A percentile compares a stretch with the other conserved stretches of the same genome.
These are phyloP conservation scores for Dolomedes plantarius DNA, from an alignment of 2,888 invertebrate species.

Conservation along the genomic window DNA sequence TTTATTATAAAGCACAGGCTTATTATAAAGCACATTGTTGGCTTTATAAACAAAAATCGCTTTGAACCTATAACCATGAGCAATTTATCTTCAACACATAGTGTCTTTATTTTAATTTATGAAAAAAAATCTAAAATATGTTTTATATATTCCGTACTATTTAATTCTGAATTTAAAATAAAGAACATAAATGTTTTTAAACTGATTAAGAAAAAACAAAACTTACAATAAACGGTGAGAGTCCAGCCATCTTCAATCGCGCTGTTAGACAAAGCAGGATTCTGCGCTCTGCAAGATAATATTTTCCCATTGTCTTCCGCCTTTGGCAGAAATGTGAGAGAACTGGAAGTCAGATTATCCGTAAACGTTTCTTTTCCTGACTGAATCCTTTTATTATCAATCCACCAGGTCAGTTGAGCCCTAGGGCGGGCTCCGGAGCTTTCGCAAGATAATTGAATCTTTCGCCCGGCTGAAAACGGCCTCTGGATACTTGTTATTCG, in stretches of 20 bases:
- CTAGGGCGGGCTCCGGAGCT: constrained; percentile 73
- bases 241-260: constrained; percentile 74
- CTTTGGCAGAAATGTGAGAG: constrained; percentile 73
- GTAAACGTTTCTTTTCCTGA: constrained; percentile 71
- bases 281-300: constrained; percentile 74
- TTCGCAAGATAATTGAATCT: constrained; percentile 72
- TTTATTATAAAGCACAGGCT: too few species aligned
- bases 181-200: too few species aligned
- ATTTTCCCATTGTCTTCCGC: constrained; percentile 74
- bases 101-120: too few species aligned
- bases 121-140: too few species aligned
- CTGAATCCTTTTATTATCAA: constrained; percentile 72
- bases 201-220: too few species aligned
- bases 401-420: constrained; percentile 73
- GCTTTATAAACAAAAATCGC: too few species aligned
- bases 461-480: constrained; percentile 72
- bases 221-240: constrained; percentile 74
- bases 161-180: too few species aligned
- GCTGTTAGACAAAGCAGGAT: constrained; percentile 73
- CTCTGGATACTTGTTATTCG: constrained; percentile 71
- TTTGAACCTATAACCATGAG: too few species aligned
- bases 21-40: too few species aligned
- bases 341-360: constrained; percentile 74
- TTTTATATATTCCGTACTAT: too few species aligned
- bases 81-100: too few species aligned